Base-by-base conservation (phyloP, 1,140 invertebrate species). In the Helicorthomorpha holstii region DNA sequence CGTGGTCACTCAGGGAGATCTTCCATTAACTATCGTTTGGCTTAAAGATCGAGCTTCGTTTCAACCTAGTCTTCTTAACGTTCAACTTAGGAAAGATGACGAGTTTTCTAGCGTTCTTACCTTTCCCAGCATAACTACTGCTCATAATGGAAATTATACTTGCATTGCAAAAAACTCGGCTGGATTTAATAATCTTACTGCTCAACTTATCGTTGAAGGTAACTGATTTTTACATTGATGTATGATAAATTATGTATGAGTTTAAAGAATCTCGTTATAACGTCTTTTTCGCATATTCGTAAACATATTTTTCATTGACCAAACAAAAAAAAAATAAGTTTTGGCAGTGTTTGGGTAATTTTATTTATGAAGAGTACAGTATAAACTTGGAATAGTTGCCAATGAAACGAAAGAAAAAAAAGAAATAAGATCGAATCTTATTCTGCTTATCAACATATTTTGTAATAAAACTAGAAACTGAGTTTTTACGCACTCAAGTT, bases 71-170 rank as follows among this genome's bases (percentile, higher is more conserved):
- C 10, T 19, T 16, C 16, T 27, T 22, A 19, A 47, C 19, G 70
- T 22, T 73, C 76, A 54, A 53, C 56, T 46, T 54, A 58, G 46
- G 53, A 60, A 52, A 72, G 77, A 81, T 66, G 79, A 83, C 66
- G 77, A 79, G 63, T 82, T 77, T 69, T 82, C 79, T 74, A 81
- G 77, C 70, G 80, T 82, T 62, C 74, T 86, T 62, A 79, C 80
- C 60, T 83, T 86, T 60, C 76, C 83, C 62, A 81, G 77, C 64
- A 75, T 85, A 57, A 79, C 79, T 62, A 79, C 78, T 60, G 74
- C 79, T 61, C 79, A 85, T 67, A 82, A 82, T 57, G 82, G 82
- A 58, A 81, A 82, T 69, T 82, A 83, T 66, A 78, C 79, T 38
- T 83, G 81, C 66, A 73, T 80, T 59, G 80, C 80, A 54, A 70